Percentiles rank a stretch among this genome's conserved stretches.
Evolutionary conservation across 2,888 invertebrate genomes (phyloP).

Genomic region (Ophion slaviceki): DNA sequence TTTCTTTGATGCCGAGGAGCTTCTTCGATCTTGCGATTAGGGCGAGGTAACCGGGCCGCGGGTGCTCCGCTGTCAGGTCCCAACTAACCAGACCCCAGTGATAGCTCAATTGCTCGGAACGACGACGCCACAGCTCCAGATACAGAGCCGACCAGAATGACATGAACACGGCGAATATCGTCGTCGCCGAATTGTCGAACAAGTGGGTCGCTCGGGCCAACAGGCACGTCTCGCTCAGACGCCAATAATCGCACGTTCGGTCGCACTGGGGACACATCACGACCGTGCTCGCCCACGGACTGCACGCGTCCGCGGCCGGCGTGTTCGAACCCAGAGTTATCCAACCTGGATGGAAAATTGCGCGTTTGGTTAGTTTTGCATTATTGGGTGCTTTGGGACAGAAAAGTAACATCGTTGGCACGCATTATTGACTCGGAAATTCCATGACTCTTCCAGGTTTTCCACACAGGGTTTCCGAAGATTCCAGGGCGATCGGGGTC

Average conservation of each 20-base stretch:
- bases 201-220: slow-evolving; percentile 91
- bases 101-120: slow-evolving; percentile 91
- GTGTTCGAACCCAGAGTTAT: slow-evolving; percentile 71
- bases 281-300: slow-evolving; percentile 76
- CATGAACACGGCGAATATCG: slow-evolving; percentile 92
- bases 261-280: slow-evolving; percentile 94
- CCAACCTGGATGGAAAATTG: slow-evolving; percentile 71
- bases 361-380: not conserved
- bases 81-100: slow-evolving; percentile 92
- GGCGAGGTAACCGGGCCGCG: slow-evolving; percentile 89
- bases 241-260: slow-evolving; percentile 90
- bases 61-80: slow-evolving; percentile 90
- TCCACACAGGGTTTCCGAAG: too few species aligned
- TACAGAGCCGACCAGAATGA: slow-evolving; percentile 92
- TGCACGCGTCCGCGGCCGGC: slow-evolving; percentile 73
- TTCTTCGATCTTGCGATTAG: slow-evolving; percentile 60
- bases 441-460: too few species aligned
- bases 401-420: too few species aligned
- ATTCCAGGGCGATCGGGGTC: too few species aligned
- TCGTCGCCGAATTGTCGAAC: slow-evolving; percentile 92
- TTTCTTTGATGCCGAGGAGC: slow-evolving; percentile 61
- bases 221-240: slow-evolving; percentile 88
- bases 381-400: too few species aligned
- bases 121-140: slow-evolving; percentile 93
- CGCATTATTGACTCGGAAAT: too few species aligned